Percentiles rank a stretch among this genome's conserved stretches.
Conservation (phyloP, 1,140 invertebrate species). For the Drosophila orena region DNA sequence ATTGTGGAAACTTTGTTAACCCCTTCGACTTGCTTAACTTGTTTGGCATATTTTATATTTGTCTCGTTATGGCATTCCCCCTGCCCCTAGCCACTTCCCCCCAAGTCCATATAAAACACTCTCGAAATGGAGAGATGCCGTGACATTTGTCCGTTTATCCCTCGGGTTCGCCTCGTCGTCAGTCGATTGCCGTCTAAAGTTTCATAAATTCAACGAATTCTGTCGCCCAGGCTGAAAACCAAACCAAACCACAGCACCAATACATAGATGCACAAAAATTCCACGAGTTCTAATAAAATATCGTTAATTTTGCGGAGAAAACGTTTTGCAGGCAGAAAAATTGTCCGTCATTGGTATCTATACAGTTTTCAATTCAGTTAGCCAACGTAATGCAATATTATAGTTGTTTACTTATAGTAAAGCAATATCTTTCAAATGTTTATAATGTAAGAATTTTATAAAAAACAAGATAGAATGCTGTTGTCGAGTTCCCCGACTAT, state of each 20-base stretch:
- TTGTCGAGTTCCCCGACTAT: no score
- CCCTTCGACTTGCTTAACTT: slow-evolving; percentile 27
- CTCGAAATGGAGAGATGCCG: slow-evolving; percentile 45
- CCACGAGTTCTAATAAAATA: slow-evolving; percentile 48
- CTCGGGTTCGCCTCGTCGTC: slow-evolving; percentile 32
- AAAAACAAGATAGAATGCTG: no score
- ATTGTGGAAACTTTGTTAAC: slow-evolving; percentile 3
- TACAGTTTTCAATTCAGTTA: no score
- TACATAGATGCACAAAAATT: slow-evolving; percentile 12
- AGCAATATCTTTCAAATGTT: no score
- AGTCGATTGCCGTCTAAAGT: slow-evolving; percentile 65
- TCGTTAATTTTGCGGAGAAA: background rate
- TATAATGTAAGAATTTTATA: no score
- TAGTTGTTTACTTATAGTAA: no score
- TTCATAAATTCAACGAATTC: slow-evolving; percentile 81
- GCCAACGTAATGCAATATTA: no score
- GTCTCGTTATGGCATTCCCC: slow-evolving; percentile 1
- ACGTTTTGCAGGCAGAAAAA: background rate
- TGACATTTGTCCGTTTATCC: slow-evolving; percentile 55
- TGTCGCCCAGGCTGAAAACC: slow-evolving; percentile 39
- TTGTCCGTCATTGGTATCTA: no score
- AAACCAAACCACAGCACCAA: background rate
- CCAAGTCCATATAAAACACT: slow-evolving; percentile 16
- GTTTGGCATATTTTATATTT: slow-evolving; percentile 36
- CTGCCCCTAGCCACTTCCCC: background rate